Evolutionary conservation across 2,888 invertebrate species (phyloP).

Genomic region (Sthenelais limicola): DNA sequence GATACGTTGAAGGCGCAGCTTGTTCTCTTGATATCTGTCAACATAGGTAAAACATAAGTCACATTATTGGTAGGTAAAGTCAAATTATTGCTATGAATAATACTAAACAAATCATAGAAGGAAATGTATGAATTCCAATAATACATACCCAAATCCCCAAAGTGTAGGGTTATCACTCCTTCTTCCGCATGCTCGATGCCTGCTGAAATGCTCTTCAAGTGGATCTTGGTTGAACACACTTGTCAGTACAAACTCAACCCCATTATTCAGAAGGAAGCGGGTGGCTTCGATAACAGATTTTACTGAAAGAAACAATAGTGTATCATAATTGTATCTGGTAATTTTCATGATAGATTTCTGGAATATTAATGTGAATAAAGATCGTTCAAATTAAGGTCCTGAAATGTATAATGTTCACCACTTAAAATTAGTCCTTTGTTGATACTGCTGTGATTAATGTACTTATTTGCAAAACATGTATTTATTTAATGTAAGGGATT

Average conservation of each 20-base stretch:
- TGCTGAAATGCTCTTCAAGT: constrained; percentile 4
- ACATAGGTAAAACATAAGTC: no score
- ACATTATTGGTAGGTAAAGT: no score
- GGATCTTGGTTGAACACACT: constrained; percentile 14
- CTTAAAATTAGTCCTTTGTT: no score
- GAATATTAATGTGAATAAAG: no score
- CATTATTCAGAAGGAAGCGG: background rate
- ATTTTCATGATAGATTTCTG: no score
- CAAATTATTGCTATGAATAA: no score
- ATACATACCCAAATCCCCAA: constrained; percentile 24
- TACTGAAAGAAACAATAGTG: background rate
- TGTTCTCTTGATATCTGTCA: constrained; percentile 6
- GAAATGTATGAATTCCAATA: background rate
- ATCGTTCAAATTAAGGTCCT: no score
- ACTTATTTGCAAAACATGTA: no score
- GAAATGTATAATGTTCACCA: no score
- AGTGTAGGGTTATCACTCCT: background rate
- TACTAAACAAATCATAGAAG: background rate
- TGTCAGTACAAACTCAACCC: background rate
- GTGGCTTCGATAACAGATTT: background rate
- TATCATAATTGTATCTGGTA: no score
- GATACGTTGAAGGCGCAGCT: background rate
- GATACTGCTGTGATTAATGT: no score
- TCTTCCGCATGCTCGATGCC: constrained; percentile 1
- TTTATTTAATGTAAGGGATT: no score